A percentile compares a stretch with the other conserved stretches of the same genome.
Conservation (phyloP, 2,797 vertebrate genomes). For the Molossus alvarezi region DNA sequence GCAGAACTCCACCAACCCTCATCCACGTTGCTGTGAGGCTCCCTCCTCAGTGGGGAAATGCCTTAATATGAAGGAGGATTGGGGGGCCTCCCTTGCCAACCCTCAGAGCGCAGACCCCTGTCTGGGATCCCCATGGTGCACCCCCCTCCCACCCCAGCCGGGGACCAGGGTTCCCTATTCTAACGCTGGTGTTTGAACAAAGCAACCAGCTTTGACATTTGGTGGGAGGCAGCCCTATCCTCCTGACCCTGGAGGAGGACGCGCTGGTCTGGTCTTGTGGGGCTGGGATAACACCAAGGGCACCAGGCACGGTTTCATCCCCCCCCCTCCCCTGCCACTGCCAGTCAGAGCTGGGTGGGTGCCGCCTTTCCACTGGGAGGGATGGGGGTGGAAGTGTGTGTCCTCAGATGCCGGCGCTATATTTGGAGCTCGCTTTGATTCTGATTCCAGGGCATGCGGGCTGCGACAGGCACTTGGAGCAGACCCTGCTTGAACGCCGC, state of each 20-base stretch:
- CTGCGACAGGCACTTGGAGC: conserved; percentile 35
- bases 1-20: background rate
- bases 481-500: background rate
- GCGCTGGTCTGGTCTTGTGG: background rate
- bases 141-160: no score
- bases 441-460: background rate
- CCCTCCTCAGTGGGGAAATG: background rate
- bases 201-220: background rate
- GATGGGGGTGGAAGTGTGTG: conserved; percentile 44
- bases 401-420: conserved; percentile 68
- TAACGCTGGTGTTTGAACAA: background rate
- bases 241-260: background rate
- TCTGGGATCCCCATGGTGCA: background rate
- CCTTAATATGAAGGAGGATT: background rate
- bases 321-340: background rate
- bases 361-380: background rate
- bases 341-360: background rate
- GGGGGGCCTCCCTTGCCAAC: background rate
- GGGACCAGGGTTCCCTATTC: background rate
- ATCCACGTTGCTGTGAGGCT: background rate
- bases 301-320: background rate
- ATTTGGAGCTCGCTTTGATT: conserved; percentile 68
- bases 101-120: background rate
- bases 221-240: background rate
- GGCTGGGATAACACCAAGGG: background rate